Evolutionary conservation across 2,797 vertebrate species (phyloP).

Genomic region (Enteromius fasciolatus): DNA sequence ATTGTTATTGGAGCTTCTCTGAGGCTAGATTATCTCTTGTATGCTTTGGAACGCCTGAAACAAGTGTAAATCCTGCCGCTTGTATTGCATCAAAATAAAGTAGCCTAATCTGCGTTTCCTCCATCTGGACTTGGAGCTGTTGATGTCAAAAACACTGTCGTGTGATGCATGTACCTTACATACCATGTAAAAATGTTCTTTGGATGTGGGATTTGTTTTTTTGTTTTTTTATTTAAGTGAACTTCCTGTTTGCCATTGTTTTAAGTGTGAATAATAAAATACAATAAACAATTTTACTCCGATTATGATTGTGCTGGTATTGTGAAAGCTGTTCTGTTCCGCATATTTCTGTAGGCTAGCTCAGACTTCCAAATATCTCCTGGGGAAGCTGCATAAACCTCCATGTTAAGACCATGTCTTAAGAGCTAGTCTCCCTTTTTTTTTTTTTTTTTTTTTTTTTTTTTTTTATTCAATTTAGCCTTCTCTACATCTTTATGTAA

Average conservation of each 20-base stretch:
- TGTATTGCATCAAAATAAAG: not conserved
- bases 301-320: not conserved
- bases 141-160: not conserved
- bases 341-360: too few species aligned
- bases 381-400: too few species aligned
- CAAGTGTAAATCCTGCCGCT: not conserved
- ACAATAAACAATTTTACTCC: not conserved
- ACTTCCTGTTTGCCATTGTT: not conserved
- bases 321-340: not conserved
- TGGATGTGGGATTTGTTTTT: not conserved
- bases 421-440: too few species aligned
- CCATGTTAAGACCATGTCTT: too few species aligned
- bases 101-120: constrained; percentile 2
- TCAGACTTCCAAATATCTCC: not conserved
- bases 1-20: constrained; percentile 67
- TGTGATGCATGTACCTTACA: not conserved
- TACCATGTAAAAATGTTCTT: not conserved
- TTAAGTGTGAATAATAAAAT: not conserved
- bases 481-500: too few species aligned
- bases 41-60: not conserved
- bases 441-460: too few species aligned
- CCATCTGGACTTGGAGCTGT: constrained; percentile 14
- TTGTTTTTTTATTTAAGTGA: not conserved
- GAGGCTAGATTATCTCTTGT: constrained; percentile 49
- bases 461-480: too few species aligned